Evolutionary conservation across 2,888 invertebrate genomes (phyloP), one percentile per base, ranked within the genome.

Genomic region (Pediacus dermestoides): DNA sequence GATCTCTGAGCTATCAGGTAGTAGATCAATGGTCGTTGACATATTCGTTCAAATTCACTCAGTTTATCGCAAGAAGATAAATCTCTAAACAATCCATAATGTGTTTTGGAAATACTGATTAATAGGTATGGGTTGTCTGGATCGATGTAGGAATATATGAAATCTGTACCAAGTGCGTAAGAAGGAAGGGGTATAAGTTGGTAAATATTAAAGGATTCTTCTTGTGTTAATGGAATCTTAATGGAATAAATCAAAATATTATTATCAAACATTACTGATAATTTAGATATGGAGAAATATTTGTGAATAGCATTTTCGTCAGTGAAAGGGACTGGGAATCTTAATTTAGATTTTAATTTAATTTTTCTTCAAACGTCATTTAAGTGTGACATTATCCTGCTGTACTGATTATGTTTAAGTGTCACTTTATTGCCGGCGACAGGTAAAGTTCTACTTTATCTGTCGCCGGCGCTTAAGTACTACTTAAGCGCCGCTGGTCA

Each of bases 211-310:
- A 9, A 23, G 10, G 10, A 10, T 23, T 23, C 23, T 7, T 23
- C 10, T n/a, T n/a, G n/a, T 4, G 10, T 10, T 4, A 23, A 7
- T 6, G 23, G 23, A 3, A 23, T 7, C 10, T 23, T 23, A n/a
- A 23, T 23, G n/a, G 23, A n/a, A 23, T 6, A 23, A 10, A 23
- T 23, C n/a, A 23, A 23, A 23, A 23, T 10, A 4, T 23, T 23
- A 23, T 23, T 23, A 25, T 9, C 14, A 28, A 13, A 28, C 3
- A 28, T 39, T 8, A 37, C 26, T 11, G 11, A 14, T 25, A 38
- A 35, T 14, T 40, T 7, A 38, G 6, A 4, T 11, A 39, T 11
- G 8, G 18, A 11, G 6, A 21, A 34, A 37, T 39, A 38, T 23
- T 34, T 34, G 14, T 34, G n/a, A 27, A 34, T 25, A 4, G 23